Base-by-base conservation (phyloP, 2,797 vertebrate species). In the Danio kyathit region DNA sequence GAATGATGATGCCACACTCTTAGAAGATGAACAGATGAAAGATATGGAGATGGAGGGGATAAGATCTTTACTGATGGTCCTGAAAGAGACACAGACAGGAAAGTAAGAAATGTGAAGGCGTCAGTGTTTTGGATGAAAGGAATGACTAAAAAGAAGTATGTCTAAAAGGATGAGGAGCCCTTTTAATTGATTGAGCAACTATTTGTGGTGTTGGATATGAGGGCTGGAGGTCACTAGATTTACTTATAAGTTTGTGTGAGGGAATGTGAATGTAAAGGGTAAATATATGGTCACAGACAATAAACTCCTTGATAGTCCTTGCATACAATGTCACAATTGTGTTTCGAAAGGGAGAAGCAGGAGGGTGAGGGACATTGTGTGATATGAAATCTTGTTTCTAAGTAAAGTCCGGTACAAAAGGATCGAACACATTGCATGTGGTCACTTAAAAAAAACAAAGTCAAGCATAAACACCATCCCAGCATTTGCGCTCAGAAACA, bases 131-230 rank as follows among this genome's bases (percentile, higher is more conserved):
- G 63, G 21, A 51, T 59, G 51, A 67, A 79, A 43, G 12, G 3
- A 44, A 56, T n/a, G 73, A 43, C 43, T 48, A 46, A 71, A 48
- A 13, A 7, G 41, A 78, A 29, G 29, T 29, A 29, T 41, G 21
- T 29, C 46, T 57, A 49, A 49, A 85, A 92, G 88, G 90, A 88
- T 82, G 78, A 81, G 91, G 91, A 95, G 93, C 93, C 94, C 94
- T 95, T 94, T 90, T 80, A 88, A 90, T 90, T 85, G 81, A 92
- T 91, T 91, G 88, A 89, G 88, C 88, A 88, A 86, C 81, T 80
- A 81, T 78, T 86, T 86, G 87, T 88, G 86, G 75, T 52, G 57
- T 57, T 41, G 71, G 13, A 44, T 48, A 77, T 65, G 70, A 60
- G 14, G 59, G 5, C 54, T 67, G 61, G 66, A 69, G 51, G 72